A percentile compares a stretch with the other conserved stretches of the same genome.
These are phyloP conservation scores for Osmerus eperlanus DNA, from an alignment of 2,113 vertebrate genomes.

Conservation along the genomic window DNA sequence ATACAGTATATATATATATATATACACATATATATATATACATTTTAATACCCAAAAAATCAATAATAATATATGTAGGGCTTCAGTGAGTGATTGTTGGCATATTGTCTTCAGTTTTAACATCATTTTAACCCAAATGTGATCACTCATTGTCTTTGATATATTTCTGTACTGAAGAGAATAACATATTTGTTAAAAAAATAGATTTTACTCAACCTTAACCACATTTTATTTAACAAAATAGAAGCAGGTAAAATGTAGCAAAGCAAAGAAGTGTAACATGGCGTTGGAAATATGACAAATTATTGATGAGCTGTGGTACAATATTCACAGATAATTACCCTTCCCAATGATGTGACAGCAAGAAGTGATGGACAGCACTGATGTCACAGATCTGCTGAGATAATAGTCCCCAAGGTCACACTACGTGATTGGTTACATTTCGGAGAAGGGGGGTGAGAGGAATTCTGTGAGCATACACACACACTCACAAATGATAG, in stretches of 20 bases:
- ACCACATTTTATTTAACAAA: constrained; percentile 80
- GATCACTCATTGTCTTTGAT: too few relatives aligned
- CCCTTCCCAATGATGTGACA: constrained; percentile 32
- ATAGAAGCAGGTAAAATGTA: constrained; percentile 77
- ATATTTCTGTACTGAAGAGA: not conserved
- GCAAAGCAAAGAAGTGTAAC: constrained; percentile 77
- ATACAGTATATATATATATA: too few relatives aligned
- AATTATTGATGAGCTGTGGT: constrained; percentile 66
- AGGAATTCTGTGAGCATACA: not conserved
- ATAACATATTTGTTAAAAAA: constrained; percentile 26
- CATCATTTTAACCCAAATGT: too few relatives aligned
- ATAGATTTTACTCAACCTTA: constrained; percentile 67
- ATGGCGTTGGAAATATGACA: constrained; percentile 66
- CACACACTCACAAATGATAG: not conserved
- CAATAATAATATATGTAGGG: too few relatives aligned
- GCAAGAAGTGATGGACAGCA: constrained; percentile 26
- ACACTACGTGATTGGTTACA: constrained; percentile 23
- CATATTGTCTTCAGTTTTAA: too few relatives aligned
- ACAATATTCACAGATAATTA: constrained; percentile 56
- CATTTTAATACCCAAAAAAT: too few relatives aligned
- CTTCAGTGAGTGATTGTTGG: too few relatives aligned
- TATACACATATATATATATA: too few relatives aligned
- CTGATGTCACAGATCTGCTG: constrained; percentile 38
- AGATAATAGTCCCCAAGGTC: constrained; percentile 45
- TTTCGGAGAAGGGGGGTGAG: not conserved